A percentile compares a stretch with the other conserved stretches of the same genome.
phyloP scores from a whole-genome alignment of 92 coral and sea anemone species.

The Bergia sp. region DNA sequence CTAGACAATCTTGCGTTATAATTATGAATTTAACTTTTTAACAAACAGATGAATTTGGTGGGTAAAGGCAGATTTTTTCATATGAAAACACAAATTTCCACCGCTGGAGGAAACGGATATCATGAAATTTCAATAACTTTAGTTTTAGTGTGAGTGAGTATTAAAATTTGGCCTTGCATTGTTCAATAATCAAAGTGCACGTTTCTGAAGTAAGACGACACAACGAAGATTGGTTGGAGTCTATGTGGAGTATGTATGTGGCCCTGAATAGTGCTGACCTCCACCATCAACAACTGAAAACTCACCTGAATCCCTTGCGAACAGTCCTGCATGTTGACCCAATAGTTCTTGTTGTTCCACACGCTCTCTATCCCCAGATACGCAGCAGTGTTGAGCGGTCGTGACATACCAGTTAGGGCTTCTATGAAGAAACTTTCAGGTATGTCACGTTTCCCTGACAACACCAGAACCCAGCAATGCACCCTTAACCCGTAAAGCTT shows the following conservation, averaged over 20 bases:
- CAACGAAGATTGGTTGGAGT: too few relatives aligned
- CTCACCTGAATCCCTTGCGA: constrained; percentile 91
- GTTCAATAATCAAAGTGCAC: too few relatives aligned
- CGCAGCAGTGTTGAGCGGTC: constrained; percentile 73
- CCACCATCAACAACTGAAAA: background rate
- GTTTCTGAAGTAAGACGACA: too few relatives aligned
- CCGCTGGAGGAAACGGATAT: too few relatives aligned
- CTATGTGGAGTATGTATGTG: background rate
- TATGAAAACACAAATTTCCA: too few relatives aligned
- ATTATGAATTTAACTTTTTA: too few relatives aligned
- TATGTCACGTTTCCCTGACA: constrained; percentile 97
- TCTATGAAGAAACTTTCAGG: constrained; percentile 99
- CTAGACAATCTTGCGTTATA: too few relatives aligned
- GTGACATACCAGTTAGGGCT: constrained; percentile 88
- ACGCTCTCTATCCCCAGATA: constrained; percentile 98
- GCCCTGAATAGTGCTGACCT: background rate
- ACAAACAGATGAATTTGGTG: too few relatives aligned
- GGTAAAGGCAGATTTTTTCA: too few relatives aligned
- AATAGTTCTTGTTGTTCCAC: constrained; percentile 98
- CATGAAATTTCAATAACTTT: too few relatives aligned
- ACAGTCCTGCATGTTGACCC: constrained; percentile 99
- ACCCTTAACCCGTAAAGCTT: constrained; percentile 95
- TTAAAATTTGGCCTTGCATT: too few relatives aligned
- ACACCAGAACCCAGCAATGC: constrained; percentile 97
- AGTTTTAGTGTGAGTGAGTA: too few relatives aligned